Evolutionary conservation across 92 coral and sea anemone genomes (phyloP).

Genomic region (Montipora capitata): DNA sequence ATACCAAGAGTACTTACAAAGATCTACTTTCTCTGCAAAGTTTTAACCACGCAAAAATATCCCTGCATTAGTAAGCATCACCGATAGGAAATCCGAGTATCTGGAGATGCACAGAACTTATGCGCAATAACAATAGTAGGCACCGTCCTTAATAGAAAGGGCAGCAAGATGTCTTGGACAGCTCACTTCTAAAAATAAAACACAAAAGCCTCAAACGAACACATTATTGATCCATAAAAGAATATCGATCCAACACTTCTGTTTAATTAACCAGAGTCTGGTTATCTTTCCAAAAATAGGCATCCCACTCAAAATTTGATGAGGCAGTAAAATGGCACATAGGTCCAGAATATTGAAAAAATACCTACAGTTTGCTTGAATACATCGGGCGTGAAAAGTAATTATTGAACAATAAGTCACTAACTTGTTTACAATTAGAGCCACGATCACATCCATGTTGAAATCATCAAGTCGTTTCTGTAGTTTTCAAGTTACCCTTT

Average conservation of each 20-base stretch:
- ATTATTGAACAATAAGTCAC: too few relatives aligned
- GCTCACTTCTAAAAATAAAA: slow-evolving; percentile 10
- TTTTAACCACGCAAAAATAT: too few relatives aligned
- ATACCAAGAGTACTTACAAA: too few relatives aligned
- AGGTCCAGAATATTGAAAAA: neutral
- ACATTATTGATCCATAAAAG: neutral
- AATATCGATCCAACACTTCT: neutral
- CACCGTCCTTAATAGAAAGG: neutral
- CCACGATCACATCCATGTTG: neutral
- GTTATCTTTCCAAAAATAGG: slow-evolving; percentile 25
- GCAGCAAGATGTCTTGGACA: neutral
- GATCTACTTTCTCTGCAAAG: too few relatives aligned
- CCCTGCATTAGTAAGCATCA: too few relatives aligned
- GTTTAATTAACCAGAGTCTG: neutral
- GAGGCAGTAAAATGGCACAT: neutral
- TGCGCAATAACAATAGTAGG: too few relatives aligned
- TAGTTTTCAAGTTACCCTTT: too few relatives aligned
- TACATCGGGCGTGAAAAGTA: too few relatives aligned
- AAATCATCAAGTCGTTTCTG: neutral
- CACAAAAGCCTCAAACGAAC: neutral
- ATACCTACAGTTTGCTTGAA: too few relatives aligned
- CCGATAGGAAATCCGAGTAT: too few relatives aligned
- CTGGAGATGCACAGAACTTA: too few relatives aligned
- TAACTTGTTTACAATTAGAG: too few relatives aligned
- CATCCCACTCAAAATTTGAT: slow-evolving; percentile 1